Conservation (phyloP, 2,888 invertebrate species). For the Ophonus ardosiacus region DNA sequence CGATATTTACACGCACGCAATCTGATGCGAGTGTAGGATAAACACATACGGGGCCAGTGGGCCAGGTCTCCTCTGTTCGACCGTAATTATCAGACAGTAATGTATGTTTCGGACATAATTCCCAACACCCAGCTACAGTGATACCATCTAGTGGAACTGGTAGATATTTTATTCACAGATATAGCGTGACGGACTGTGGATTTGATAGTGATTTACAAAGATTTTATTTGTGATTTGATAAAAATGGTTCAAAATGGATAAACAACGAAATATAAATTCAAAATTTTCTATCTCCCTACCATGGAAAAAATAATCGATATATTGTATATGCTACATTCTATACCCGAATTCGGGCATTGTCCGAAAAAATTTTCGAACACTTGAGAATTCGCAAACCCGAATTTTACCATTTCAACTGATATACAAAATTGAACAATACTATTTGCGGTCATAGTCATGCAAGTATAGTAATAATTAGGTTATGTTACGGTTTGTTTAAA, state of each 20-base stretch:
- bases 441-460: too few species aligned
- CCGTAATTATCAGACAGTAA: constrained; percentile 64
- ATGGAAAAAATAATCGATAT: too few species aligned
- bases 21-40: constrained; percentile 19
- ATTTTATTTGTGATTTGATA: background rate
- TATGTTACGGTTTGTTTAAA: too few species aligned
- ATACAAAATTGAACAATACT: too few species aligned
- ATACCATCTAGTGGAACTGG: constrained; percentile 44
- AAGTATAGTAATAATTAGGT: too few species aligned
- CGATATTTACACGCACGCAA: constrained; percentile 55
- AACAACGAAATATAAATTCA: background rate
- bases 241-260: background rate
- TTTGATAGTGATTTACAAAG: background rate
- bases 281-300: background rate
- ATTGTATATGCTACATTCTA: too few species aligned
- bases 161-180: constrained; percentile 29
- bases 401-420: too few species aligned
- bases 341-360: too few species aligned
- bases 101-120: constrained; percentile 69
- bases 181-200: background rate
- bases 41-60: constrained; percentile 6
- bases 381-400: too few species aligned
- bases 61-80: constrained; percentile 18
- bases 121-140: constrained; percentile 68
- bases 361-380: too few species aligned